Evolutionary conservation across 1,140 invertebrate genomes (phyloP).

Genomic region (Phymastichus coffea): DNA sequence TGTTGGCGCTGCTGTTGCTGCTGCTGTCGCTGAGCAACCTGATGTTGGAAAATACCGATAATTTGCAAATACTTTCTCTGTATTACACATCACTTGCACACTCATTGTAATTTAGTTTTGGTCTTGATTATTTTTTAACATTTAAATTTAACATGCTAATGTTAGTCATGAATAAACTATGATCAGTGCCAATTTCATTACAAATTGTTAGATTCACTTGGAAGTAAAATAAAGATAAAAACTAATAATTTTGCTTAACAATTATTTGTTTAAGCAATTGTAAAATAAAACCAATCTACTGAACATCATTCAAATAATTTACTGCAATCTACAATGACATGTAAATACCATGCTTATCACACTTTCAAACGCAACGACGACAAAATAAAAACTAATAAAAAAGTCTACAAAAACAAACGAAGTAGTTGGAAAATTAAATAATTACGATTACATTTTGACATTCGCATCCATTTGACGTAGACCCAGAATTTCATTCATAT

Average conservation of each 20-base stretch:
- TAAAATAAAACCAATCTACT: too few relatives aligned
- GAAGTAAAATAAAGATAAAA: background rate
- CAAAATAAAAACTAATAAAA: background rate
- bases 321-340: too few relatives aligned
- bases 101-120: background rate
- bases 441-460: too few relatives aligned
- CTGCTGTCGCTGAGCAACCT: conserved; percentile 66
- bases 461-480: background rate
- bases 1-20: conserved; percentile 62
- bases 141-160: conserved; percentile 34
- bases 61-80: background rate
- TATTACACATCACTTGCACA: background rate
- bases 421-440: too few relatives aligned
- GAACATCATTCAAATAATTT: too few relatives aligned
- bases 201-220: background rate
- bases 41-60: background rate
- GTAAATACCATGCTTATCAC: too few relatives aligned
- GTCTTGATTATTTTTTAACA: background rate
- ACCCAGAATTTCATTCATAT: background rate
- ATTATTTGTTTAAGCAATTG: too few relatives aligned
- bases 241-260: too few relatives aligned
- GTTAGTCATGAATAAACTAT: conserved; percentile 37
- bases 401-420: background rate
- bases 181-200: conserved; percentile 33
- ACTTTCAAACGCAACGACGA: too few relatives aligned